These are phyloP conservation scores for Flexamia atlantica DNA, from an alignment of 2,888 invertebrate species.

Conservation along the genomic window DNA sequence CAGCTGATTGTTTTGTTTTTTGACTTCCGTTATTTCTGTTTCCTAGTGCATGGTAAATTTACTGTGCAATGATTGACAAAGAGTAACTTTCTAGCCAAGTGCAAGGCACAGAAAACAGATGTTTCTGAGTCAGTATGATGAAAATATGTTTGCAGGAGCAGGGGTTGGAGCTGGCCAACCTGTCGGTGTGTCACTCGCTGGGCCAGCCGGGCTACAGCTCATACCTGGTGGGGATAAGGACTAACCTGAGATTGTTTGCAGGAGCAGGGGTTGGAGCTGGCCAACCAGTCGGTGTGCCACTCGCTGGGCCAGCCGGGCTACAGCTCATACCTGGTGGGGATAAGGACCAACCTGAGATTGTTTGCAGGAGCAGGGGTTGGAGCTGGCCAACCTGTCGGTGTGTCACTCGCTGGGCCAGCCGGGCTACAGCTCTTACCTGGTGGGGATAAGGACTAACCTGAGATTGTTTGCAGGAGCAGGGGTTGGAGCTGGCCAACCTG, in stretches of 20 bases:
- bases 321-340: conserved; percentile 84
- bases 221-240: conserved; percentile 81
- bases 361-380: too few relatives aligned
- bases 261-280: conserved; percentile 84
- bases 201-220: conserved; percentile 81
- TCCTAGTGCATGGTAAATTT: too few relatives aligned
- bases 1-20: too few relatives aligned
- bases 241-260: too few relatives aligned
- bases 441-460: conserved; percentile 79
- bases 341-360: too few relatives aligned
- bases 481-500: conserved; percentile 85
- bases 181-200: conserved; percentile 83
- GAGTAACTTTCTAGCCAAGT: too few relatives aligned
- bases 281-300: conserved; percentile 84
- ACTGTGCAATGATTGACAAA: too few relatives aligned
- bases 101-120: too few relatives aligned
- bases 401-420: conserved; percentile 80
- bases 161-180: conserved; percentile 83
- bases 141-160: too few relatives aligned
- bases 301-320: conserved; percentile 79
- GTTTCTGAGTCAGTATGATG: too few relatives aligned
- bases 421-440: conserved; percentile 83
- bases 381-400: conserved; percentile 85
- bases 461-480: conserved; percentile 78
- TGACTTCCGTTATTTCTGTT: too few relatives aligned